Percentiles rank a stretch among this genome's conserved stretches.
phyloP scores from a whole-genome alignment of 2,888 invertebrate species.

The Stenodema calcarata region DNA sequence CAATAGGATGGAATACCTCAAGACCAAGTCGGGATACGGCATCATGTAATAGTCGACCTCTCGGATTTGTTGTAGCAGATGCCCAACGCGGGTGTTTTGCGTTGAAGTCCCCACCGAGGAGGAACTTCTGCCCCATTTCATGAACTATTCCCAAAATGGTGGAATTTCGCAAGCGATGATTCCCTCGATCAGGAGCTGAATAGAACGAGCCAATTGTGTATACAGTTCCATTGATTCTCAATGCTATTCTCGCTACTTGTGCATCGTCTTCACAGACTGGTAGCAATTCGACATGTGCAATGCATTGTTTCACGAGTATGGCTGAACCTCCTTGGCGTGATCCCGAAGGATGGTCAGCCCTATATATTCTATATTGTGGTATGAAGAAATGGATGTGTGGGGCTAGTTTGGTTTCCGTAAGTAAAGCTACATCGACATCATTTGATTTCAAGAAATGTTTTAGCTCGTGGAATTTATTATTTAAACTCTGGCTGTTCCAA shows the following conservation, averaged over 20 bases:
- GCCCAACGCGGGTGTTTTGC: too few relatives aligned
- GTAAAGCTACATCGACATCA: neutral
- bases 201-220: constrained; percentile 7
- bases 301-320: too few relatives aligned
- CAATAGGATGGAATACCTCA: too few relatives aligned
- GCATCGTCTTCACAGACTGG: neutral
- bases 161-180: too few relatives aligned
- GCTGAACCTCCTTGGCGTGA: too few relatives aligned
- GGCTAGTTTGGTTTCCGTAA: neutral
- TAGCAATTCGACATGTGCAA: neutral
- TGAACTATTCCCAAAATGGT: neutral
- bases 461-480: neutral
- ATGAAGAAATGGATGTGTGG: too few relatives aligned
- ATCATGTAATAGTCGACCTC: constrained; percentile 5
- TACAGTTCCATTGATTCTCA: neutral
- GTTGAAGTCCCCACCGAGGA: too few relatives aligned
- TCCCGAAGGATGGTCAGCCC: too few relatives aligned
- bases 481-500: too few relatives aligned
- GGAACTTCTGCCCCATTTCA: neutral
- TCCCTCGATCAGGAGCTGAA: constrained; percentile 19
- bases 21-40: neutral
- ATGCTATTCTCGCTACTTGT: neutral
- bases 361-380: too few relatives aligned
- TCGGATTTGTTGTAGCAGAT: too few relatives aligned
- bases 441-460: neutral